Base-by-base conservation (phyloP, 2,888 invertebrate genomes). In the Drosophila merina region DNA sequence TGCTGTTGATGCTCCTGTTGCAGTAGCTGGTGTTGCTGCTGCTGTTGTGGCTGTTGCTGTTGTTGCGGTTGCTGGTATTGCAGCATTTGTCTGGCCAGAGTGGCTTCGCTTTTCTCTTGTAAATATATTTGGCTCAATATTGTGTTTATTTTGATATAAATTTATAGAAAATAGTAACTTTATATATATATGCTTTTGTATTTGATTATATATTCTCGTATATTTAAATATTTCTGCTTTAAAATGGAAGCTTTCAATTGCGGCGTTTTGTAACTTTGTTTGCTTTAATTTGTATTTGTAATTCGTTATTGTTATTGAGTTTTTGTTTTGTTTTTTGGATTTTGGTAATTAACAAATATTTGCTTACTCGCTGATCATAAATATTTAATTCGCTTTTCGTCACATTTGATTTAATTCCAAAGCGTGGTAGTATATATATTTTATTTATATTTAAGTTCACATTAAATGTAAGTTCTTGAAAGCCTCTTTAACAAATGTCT, bases 211-310 rank as follows among this genome's bases (percentile, higher is more conserved):
- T 75, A 38, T 20, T 20, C 68, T 50, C 57, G 51, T 71, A 71
- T 70, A 55, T 58, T 60, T 49, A 63, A 62, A 51, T 51, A 70
- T 66, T 57, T 72, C 64, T 75, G 67, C 55, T 73, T 79, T 57
- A 84, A 75, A 86, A 84, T 86, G 86, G 86, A 86, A 86, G 86
- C 86, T 86, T 87, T 78, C 82, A 82, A 78, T 86, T 86, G 81
- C 86, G 74, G 87, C 84, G 77, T 86, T 86, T 69, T 86, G 86
- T 86, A 84, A 86, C 84, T 81, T 80, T 71, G 57, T 57, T 72
- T 55, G 45, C 45, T 47, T 58, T 57, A 38, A 49, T 59, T 63
- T 85, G 57, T 57, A 66, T 57, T 62, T 44, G 40, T 57, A 51
- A 14, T 62, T 28, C 8, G 31, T 51, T 62, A 33, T 52, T 60